Base-by-base conservation (phyloP, 2,113 vertebrate species). In the Hippopotamus amphibius region DNA sequence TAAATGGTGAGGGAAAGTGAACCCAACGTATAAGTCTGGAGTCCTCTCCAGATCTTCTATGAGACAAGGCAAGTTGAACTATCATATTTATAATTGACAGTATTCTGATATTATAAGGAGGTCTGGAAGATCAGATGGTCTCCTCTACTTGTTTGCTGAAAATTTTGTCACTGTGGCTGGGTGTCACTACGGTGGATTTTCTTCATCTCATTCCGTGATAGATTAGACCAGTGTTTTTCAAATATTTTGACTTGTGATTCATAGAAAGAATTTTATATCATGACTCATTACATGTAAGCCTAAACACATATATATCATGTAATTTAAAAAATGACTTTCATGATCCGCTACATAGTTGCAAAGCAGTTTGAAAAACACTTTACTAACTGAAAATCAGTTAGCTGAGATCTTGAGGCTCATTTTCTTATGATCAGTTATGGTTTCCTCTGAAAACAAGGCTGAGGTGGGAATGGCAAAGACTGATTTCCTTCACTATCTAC, bases 241-340 rank as follows among this genome's bases (percentile, higher is more conserved):
- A 88, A 72, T n/a, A 81, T 85, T 84, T 91, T 95, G 53, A 37
- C n/a, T 92, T 92, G 28, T 85, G 63, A 65, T 26, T 57, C 24
- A 59, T 24, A 59, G 55, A 88, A 93, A 82, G 63, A 87, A 69
- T 71, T 96, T 93, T 65, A 65, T 93, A 37, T 87, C 50, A 91
- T 66, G 89, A 89, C 3, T n/a, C 22, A 66, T 66, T 33, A 88
- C 22, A 50, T 48, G 48, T 74, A 85, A 91, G 84, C 46, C 41
- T 96, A 59, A 55, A 81, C 74, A 88, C 10, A 89, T 77, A 93
- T 65, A 82, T 59, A 33, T 57, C 63, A 50, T 21, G 26, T n/a
- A 79, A 95, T 76, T 77, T 17, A 0, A 71, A 84, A 86, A 86
- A 21, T 77, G 17, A 41, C 66, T 77, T 72, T 93, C n/a, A 86